phyloP scores from a whole-genome alignment of 2,888 invertebrate species.

The Drosophila ochracea region DNA sequence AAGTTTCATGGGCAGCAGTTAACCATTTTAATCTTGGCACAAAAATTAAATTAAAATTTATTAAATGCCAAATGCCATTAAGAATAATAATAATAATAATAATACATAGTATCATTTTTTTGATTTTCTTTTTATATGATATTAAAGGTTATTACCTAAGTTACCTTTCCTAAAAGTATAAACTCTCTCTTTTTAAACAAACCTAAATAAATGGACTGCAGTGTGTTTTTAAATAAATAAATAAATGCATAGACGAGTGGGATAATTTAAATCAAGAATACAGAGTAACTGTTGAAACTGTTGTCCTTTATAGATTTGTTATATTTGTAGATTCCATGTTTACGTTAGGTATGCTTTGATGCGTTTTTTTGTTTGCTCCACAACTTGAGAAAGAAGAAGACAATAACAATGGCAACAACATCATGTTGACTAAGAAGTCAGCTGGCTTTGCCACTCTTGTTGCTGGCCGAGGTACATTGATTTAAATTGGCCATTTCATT shows the following conservation, averaged over 20 bases:
- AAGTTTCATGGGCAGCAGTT: not conserved
- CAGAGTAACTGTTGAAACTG: not conserved
- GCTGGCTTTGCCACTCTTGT: constrained; percentile 44
- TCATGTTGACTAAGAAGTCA: constrained; percentile 24
- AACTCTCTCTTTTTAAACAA: not conserved
- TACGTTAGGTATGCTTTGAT: not conserved
- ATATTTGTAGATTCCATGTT: not conserved
- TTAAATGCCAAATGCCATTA: not conserved
- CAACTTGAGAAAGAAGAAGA: not conserved
- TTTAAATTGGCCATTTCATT: constrained; percentile 73
- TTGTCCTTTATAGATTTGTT: not conserved
- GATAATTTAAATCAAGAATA: not conserved
- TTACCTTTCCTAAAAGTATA: not conserved
- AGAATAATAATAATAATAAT: no score
- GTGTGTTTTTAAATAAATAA: not conserved
- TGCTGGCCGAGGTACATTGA: constrained; percentile 48
- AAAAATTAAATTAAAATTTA: not conserved
- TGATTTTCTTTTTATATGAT: not conserved
- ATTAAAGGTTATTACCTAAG: not conserved
- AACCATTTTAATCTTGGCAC: not conserved
- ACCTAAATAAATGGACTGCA: not conserved
- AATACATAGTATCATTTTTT: no score
- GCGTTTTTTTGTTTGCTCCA: not conserved
- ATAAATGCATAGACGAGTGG: not conserved
- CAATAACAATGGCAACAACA: not conserved